Percentiles rank a stretch among this genome's conserved stretches.
Evolutionary conservation across 64 coral and sea anemone species (phyloP).

Genomic region (Dendronephthya gigantea): DNA sequence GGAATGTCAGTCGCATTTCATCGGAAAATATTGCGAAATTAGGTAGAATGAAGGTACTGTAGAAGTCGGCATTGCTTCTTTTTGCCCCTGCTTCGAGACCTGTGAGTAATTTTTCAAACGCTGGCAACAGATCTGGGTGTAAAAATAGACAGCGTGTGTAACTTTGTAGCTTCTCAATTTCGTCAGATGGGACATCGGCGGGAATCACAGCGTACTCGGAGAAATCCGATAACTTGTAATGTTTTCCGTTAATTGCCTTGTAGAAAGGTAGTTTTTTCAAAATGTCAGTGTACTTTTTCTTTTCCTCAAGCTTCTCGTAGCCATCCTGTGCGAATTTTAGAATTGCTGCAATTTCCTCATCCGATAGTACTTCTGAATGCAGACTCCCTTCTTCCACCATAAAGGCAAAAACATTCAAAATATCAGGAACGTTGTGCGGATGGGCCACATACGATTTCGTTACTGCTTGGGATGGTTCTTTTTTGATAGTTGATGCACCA

Average conservation of each 20-base stretch:
- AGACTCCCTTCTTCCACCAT: not conserved
- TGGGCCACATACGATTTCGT: constrained; percentile 45
- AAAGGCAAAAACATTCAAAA: constrained; percentile 52
- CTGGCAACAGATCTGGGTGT: not conserved
- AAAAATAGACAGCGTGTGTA: not conserved
- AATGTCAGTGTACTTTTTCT: not conserved
- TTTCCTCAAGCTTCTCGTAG: not conserved
- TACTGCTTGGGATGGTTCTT: constrained; percentile 2
- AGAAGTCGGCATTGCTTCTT: not conserved
- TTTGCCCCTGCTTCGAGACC: not conserved
- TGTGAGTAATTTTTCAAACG: not conserved
- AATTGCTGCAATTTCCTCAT: constrained; percentile 24
- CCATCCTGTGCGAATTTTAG: constrained; percentile 69
- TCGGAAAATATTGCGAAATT: not conserved
- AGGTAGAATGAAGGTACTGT: not conserved
- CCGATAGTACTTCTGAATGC: constrained; percentile 31
- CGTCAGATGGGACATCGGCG: constrained; percentile 41
- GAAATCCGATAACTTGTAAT: constrained; percentile 40
- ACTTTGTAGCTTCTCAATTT: constrained; percentile 26
- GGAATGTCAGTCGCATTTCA: not conserved
- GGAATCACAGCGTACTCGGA: constrained; percentile 43
- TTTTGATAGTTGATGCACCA: not conserved
- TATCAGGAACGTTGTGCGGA: constrained; percentile 42
- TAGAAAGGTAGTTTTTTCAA: constrained; percentile 74
- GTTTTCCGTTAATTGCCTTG: constrained; percentile 40